Evolutionary conservation across 2,113 vertebrate species (phyloP).

Genomic region (Rhinolophus ferrumequinum): DNA sequence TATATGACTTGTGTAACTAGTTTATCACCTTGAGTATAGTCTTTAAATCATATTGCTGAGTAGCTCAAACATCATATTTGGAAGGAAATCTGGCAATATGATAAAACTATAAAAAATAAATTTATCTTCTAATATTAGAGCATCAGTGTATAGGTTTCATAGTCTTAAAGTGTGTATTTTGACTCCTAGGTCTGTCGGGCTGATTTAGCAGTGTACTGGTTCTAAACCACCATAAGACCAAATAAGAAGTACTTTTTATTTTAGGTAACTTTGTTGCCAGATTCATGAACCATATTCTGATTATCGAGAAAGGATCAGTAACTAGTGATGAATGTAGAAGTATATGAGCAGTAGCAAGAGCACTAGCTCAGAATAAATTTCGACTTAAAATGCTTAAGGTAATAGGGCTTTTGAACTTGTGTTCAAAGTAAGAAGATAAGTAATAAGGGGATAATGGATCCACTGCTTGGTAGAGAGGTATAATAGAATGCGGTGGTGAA

Average conservation of each 20-base stretch:
- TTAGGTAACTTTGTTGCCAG: not conserved
- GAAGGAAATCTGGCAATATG: not conserved
- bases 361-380: not conserved
- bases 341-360: not conserved
- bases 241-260: not conserved
- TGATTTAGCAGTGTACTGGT: not conserved
- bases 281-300: not conserved
- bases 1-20: not conserved
- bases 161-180: not conserved
- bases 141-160: not conserved
- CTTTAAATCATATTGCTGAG: not conserved
- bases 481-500: not conserved
- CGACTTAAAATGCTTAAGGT: not conserved
- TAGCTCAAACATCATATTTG: not conserved
- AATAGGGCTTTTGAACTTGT: not conserved
- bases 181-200: not conserved
- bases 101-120: not conserved
- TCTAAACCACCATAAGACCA: not conserved
- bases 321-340: not conserved
- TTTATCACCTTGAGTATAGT: not conserved
- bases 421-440: not conserved
- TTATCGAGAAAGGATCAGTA: slow-evolving; percentile 8
- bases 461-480: not conserved
- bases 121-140: not conserved
- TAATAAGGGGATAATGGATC: not conserved